Evolutionary conservation across 1,140 invertebrate species (phyloP).

Genomic region (Vanessa atalanta): DNA sequence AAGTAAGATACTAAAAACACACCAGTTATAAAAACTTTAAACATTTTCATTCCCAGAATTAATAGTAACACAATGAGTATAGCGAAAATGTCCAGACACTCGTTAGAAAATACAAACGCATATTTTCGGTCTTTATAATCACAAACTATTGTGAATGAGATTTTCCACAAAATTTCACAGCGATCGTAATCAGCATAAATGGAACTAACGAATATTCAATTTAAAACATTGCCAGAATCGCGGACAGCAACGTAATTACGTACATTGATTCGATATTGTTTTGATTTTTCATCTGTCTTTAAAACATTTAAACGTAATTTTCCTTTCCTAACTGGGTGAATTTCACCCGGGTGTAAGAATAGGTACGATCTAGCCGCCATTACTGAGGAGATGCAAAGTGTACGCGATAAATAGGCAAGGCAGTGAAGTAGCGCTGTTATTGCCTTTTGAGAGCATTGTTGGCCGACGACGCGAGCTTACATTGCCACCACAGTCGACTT

Average conservation of each 20-base stretch:
- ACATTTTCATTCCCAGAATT: too few relatives aligned
- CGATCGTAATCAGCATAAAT: slow-evolving; percentile 7
- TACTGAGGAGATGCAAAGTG: not conserved
- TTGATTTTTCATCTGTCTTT: not conserved
- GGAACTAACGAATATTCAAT: slow-evolving; percentile 10
- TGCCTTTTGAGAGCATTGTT: slow-evolving; percentile 8
- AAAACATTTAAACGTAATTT: not conserved
- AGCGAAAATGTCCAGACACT: not conserved
- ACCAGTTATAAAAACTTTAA: too few relatives aligned
- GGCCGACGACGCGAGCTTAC: not conserved
- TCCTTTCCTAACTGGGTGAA: not conserved
- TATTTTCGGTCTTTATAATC: not conserved
- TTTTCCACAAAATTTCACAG: slow-evolving; percentile 7
- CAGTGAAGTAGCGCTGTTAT: not conserved
- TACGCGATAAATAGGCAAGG: slow-evolving; percentile 6
- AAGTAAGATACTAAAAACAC: too few relatives aligned
- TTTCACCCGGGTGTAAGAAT: not conserved
- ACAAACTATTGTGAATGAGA: not conserved
- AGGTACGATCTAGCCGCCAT: not conserved
- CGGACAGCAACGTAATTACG: not conserved
- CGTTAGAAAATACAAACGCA: not conserved
- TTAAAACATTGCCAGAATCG: not conserved
- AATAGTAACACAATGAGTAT: too few relatives aligned
- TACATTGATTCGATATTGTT: not conserved
- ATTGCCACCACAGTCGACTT: not conserved